A percentile compares a stretch with the other conserved stretches of the same genome.
Conservation (phyloP, 2,797 vertebrate species). For the Coregonus suidteri region DNA sequence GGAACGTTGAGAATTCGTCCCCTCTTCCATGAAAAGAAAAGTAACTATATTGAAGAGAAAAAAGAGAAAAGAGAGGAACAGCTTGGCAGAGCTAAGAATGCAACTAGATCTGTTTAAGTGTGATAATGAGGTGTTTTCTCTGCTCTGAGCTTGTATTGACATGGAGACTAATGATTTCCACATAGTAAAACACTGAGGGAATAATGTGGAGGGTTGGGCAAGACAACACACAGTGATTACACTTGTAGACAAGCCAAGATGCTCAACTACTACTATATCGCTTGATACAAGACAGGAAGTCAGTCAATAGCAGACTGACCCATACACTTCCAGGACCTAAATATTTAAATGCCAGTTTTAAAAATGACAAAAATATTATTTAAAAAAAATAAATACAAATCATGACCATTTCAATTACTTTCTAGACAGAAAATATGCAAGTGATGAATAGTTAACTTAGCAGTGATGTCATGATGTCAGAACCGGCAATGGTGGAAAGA, state of each 20-base stretch:
- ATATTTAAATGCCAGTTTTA: neutral
- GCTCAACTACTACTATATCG: slow-evolving; percentile 46
- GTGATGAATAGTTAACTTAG: neutral
- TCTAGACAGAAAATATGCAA: neutral
- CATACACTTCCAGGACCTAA: neutral
- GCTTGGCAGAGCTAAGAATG: slow-evolving; percentile 76
- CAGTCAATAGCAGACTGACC: slow-evolving; percentile 38
- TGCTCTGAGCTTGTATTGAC: slow-evolving; percentile 72
- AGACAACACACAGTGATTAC: slow-evolving; percentile 67
- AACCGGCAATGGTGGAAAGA: neutral
- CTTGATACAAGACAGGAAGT: slow-evolving; percentile 50
- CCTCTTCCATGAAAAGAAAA: slow-evolving; percentile 68
- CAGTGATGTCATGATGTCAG: neutral
- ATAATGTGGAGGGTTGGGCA: slow-evolving; percentile 70
- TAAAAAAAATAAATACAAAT: neutral
- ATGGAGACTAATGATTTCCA: slow-evolving; percentile 73
- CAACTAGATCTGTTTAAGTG: slow-evolving; percentile 75
- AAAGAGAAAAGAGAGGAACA: slow-evolving; percentile 73
- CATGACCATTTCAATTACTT: neutral
- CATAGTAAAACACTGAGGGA: slow-evolving; percentile 73
- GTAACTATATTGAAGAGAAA: slow-evolving; percentile 74
- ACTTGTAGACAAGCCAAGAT: slow-evolving; percentile 58
- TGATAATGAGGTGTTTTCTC: slow-evolving; percentile 79
- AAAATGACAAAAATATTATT: neutral
- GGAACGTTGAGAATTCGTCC: slow-evolving; percentile 78